A percentile compares a stretch with the other conserved stretches of the same genome.
These are phyloP conservation scores for Trematomus loennbergii DNA, from an alignment of 2,113 vertebrate genomes.

Conservation along the genomic window DNA sequence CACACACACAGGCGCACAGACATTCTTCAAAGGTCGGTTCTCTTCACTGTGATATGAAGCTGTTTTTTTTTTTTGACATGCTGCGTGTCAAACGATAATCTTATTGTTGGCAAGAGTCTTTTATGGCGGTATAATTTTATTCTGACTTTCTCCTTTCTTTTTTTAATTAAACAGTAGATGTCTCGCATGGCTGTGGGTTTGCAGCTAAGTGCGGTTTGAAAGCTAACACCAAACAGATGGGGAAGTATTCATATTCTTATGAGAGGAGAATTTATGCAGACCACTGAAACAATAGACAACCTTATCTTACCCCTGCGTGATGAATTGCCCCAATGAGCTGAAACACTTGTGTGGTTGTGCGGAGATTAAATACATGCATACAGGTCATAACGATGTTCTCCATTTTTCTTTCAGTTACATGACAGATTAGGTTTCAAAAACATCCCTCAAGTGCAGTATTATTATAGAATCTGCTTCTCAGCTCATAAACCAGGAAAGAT, in stretches of 20 bases:
- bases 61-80: constrained; percentile 63
- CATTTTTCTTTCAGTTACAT: constrained; percentile 12
- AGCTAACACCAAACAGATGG: constrained; percentile 82
- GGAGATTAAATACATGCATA: constrained; percentile 31
- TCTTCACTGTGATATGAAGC: constrained; percentile 78
- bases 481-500: constrained; percentile 28
- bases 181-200: constrained; percentile 76
- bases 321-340: constrained; percentile 54
- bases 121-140: constrained; percentile 79
- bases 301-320: constrained; percentile 50
- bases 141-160: constrained; percentile 68
- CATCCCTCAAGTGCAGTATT: constrained; percentile 39
- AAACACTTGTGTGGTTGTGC: constrained; percentile 24
- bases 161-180: constrained; percentile 80
- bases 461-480: constrained; percentile 37
- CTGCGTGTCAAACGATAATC: constrained; percentile 83
- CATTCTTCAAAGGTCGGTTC: constrained; percentile 80
- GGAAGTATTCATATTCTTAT: constrained; percentile 74
- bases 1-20: constrained; percentile 45
- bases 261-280: constrained; percentile 63
- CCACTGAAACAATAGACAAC: constrained; percentile 61
- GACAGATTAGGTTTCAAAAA: constrained; percentile 34
- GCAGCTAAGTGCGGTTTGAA: constrained; percentile 77
- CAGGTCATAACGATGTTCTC: constrained; percentile 23
- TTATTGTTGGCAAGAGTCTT: constrained; percentile 82